Evolutionary conservation across 2,797 vertebrate species (phyloP).

Genomic region (Nyctalus aviator): DNA sequence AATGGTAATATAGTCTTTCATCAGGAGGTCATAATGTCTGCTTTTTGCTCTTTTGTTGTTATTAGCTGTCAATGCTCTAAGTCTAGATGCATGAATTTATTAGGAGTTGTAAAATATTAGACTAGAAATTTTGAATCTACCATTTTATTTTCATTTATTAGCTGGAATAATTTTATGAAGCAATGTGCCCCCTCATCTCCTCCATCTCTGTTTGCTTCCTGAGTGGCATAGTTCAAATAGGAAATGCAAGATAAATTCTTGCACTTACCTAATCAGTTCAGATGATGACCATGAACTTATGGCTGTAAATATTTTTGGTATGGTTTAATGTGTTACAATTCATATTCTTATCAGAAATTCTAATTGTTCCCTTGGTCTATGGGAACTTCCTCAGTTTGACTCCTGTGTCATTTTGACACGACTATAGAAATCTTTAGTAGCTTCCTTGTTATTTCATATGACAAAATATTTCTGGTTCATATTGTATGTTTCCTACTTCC

Average conservation of each 20-base stretch:
- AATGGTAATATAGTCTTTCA: background rate
- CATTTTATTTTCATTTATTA: constrained; percentile 38
- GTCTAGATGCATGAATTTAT: constrained; percentile 20
- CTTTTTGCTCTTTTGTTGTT: background rate
- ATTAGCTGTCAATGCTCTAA: background rate
- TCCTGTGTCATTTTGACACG: background rate
- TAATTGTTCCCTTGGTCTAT: background rate
- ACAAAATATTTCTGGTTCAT: constrained; percentile 34
- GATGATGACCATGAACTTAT: background rate
- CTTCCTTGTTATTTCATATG: background rate
- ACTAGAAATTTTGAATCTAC: background rate
- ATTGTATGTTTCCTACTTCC: constrained; percentile 18
- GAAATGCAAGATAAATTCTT: background rate
- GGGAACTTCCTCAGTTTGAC: background rate
- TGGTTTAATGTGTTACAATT: constrained; percentile 8
- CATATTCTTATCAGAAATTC: background rate
- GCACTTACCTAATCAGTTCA: constrained; percentile 22
- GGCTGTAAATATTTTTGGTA: constrained; percentile 13
- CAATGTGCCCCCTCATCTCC: background rate
- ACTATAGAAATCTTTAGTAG: constrained; percentile 26
- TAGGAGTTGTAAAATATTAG: constrained; percentile 34
- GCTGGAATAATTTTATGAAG: constrained; percentile 25
- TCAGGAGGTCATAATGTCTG: background rate
- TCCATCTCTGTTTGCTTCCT: background rate
- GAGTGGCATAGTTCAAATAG: background rate